A percentile compares a stretch with the other conserved stretches of the same genome.
phyloP scores from a whole-genome alignment of 2,113 vertebrate species.

The Ibidorhyncha struthersii region DNA sequence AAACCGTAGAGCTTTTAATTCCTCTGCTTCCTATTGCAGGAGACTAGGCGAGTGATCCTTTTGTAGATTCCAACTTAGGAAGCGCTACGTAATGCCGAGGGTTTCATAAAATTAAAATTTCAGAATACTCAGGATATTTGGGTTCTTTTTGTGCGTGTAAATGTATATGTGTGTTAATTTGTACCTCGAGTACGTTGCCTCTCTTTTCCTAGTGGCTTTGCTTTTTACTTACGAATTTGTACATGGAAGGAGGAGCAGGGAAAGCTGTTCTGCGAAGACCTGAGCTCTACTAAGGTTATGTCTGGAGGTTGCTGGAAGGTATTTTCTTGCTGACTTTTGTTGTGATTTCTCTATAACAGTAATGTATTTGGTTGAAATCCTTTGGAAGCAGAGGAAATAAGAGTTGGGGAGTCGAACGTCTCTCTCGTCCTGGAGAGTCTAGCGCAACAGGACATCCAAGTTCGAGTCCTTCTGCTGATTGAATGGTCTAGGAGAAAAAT shows the following conservation, averaged over 20 bases:
- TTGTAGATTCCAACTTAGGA: not conserved
- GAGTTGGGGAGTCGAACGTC: rapidly evolving
- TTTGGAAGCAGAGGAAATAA: not conserved
- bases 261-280: not conserved
- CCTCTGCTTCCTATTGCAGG: not conserved
- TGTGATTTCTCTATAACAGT: not conserved
- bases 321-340: not conserved
- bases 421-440: not conserved
- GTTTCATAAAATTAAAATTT: not conserved
- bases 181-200: not conserved
- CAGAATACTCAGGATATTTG: not conserved
- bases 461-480: not conserved
- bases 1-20: not conserved
- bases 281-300: not conserved
- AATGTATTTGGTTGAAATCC: not conserved
- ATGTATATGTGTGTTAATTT: not conserved
- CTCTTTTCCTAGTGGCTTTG: not conserved
- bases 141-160: not conserved
- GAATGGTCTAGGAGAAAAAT: not conserved
- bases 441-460: not conserved
- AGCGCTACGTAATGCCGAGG: not conserved
- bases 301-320: not conserved
- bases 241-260: not conserved
- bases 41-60: not conserved
- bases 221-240: not conserved